A percentile compares a stretch with the other conserved stretches of the same genome.
These are phyloP conservation scores for Itoplectis maculator DNA, from an alignment of 2,888 invertebrate species.

Conservation along the genomic window DNA sequence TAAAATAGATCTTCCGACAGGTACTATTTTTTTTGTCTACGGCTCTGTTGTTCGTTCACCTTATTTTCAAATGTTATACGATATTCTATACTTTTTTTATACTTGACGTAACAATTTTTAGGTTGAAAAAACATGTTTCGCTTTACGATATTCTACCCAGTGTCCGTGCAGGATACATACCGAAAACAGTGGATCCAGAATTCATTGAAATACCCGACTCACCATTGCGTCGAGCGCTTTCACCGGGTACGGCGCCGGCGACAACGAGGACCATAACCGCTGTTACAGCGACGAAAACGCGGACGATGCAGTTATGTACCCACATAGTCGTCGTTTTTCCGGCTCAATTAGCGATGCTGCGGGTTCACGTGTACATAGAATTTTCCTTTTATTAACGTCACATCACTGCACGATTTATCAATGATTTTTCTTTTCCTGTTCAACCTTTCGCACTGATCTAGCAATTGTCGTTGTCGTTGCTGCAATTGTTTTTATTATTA, in stretches of 20 bases:
- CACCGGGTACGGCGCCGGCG: conserved; percentile 24
- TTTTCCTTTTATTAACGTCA: neutral
- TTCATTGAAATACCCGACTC: conserved; percentile 34
- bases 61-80: neutral
- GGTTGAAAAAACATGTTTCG: neutral
- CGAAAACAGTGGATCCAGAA: conserved; percentile 29
- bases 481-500: neutral
- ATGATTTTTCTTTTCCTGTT: neutral
- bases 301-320: neutral
- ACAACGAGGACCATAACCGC: conserved; percentile 11
- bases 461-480: neutral
- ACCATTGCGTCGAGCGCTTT: conserved; percentile 55
- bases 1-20: conserved; percentile 21
- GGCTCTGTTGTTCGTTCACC: no score
- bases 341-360: neutral
- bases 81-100: no score
- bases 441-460: neutral
- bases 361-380: conserved; percentile 2
- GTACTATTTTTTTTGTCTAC: conserved; percentile 2
- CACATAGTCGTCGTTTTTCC: conserved; percentile 23
- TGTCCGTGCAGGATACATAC: conserved; percentile 12
- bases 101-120: no score
- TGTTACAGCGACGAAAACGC: conserved; percentile 27
- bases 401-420: conserved; percentile 1
- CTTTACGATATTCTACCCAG: neutral